These are phyloP conservation scores for Epicampocera succincta DNA, from an alignment of 2,888 invertebrate genomes.

Conservation along the genomic window DNA sequence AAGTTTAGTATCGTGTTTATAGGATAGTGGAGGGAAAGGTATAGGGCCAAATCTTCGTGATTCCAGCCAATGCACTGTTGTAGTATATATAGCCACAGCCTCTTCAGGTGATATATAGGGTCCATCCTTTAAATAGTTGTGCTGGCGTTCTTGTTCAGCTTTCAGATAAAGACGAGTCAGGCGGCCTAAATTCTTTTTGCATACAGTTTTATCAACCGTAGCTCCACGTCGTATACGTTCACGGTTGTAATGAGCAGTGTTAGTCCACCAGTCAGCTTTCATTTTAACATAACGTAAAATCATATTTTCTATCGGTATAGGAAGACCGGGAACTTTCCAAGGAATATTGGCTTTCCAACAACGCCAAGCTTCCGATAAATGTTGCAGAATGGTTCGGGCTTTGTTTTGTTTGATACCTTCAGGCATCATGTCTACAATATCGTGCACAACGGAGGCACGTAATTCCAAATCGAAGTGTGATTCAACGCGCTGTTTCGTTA, in stretches of 20 bases:
- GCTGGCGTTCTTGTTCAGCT: conserved; percentile 99
- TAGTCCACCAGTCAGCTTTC: conserved; percentile 99
- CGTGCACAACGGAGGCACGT: conserved; percentile 97
- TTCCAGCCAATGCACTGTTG: conserved; percentile 99
- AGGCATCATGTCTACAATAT: conserved; percentile 99
- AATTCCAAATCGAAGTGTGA: conserved; percentile 99
- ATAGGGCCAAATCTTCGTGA: conserved; percentile 99
- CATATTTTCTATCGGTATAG: conserved; percentile 99
- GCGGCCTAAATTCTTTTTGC: conserved; percentile 99
- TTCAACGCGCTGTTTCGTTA: conserved; percentile 99
- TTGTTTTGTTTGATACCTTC: conserved; percentile 99
- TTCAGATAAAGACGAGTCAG: conserved; percentile 97
- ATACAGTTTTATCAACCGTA: conserved; percentile 99
- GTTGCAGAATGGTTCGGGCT: conserved; percentile 98
- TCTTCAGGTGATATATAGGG: conserved; percentile 99
- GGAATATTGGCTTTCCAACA: conserved; percentile 99
- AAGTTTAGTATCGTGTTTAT: conserved; percentile 99
- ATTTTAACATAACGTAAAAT: conserved; percentile 99
- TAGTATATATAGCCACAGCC: conserved; percentile 99
- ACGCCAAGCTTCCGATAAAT: conserved; percentile 99
- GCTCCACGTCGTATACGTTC: conserved; percentile 99
- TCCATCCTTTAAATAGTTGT: conserved; percentile 99
- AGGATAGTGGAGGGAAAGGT: conserved; percentile 99
- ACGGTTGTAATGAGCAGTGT: conserved; percentile 99
- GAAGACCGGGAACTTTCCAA: conserved; percentile 99